These are phyloP conservation scores for Idaea straminata DNA, from an alignment of 2,888 invertebrate species.

Conservation along the genomic window DNA sequence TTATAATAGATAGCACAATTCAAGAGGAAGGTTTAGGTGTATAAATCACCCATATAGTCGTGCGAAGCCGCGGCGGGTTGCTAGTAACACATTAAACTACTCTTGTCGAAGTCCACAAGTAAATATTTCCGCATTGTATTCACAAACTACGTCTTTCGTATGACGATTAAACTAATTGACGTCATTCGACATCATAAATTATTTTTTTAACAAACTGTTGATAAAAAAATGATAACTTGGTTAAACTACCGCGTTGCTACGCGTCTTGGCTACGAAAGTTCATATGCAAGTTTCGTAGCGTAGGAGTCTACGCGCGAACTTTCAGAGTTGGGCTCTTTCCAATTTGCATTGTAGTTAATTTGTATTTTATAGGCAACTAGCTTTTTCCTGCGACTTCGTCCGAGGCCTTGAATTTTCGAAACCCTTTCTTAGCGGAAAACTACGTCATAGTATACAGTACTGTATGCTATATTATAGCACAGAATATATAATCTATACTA, in stretches of 20 bases:
- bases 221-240: neutral
- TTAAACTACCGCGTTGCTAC: slow-evolving; percentile 3
- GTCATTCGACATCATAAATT: slow-evolving; percentile 5
- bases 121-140: neutral
- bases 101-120: neutral
- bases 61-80: too few species aligned
- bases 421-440: too few species aligned
- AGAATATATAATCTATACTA: too few species aligned
- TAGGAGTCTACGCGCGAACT: neutral
- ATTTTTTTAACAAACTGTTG: slow-evolving; percentile 12
- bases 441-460: too few species aligned
- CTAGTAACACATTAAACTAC: neutral
- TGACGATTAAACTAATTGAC: slow-evolving; percentile 28
- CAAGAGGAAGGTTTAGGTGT: too few species aligned
- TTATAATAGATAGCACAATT: too few species aligned
- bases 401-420: too few species aligned
- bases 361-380: too few species aligned
- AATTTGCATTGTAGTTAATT: too few species aligned
- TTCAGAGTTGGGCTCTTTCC: neutral
- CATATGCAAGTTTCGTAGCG: slow-evolving; percentile 7
- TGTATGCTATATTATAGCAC: too few species aligned
- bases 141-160: neutral
- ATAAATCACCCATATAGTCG: too few species aligned
- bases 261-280: neutral
- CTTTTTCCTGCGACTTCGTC: too few species aligned